These are phyloP conservation scores for Idris sp. DNA, from an alignment of 1,140 invertebrate genomes.

Conservation along the genomic window DNA sequence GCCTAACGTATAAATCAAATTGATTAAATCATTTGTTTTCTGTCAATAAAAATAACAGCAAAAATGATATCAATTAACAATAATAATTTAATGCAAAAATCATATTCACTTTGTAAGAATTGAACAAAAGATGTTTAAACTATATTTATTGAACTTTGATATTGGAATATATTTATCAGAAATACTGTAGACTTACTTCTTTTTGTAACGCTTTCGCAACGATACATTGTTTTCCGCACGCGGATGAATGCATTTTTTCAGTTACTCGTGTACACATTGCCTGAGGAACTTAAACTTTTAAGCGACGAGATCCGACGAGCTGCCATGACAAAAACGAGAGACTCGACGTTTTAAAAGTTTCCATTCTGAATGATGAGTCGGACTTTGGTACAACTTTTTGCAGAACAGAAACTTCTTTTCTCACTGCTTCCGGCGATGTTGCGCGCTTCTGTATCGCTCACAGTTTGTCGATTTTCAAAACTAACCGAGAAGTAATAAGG, in stretches of 20 bases:
- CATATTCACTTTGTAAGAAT: too few relatives aligned
- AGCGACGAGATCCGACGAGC: conserved; percentile 57
- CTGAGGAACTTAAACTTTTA: conserved; percentile 60
- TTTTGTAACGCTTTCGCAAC: conserved; percentile 9
- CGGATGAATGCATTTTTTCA: conserved; percentile 59
- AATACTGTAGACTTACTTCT: conserved; percentile 33
- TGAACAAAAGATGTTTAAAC: too few relatives aligned
- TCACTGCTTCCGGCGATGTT: conserved; percentile 46
- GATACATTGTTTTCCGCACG: conserved; percentile 51
- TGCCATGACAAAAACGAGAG: conserved; percentile 51
- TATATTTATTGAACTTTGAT: too few relatives aligned
- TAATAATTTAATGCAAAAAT: too few relatives aligned
- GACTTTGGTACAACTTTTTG: conserved; percentile 62
- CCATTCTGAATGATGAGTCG: conserved; percentile 61
- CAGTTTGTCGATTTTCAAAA: conserved; percentile 52
- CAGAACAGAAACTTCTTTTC: conserved; percentile 55
- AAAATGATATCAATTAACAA: too few relatives aligned
- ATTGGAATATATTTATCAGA: conserved; percentile 30
- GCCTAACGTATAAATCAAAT: too few relatives aligned
- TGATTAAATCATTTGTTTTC: too few relatives aligned
- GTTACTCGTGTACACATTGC: conserved; percentile 61
- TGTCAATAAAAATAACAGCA: too few relatives aligned
- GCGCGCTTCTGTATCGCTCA: conserved; percentile 40
- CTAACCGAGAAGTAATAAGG: conserved; percentile 27
- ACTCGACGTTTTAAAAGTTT: conserved; percentile 65